Evolutionary conservation across 2,888 invertebrate species (phyloP), one percentile per base, ranked within the genome.

Genomic region (Buathra laborator): DNA sequence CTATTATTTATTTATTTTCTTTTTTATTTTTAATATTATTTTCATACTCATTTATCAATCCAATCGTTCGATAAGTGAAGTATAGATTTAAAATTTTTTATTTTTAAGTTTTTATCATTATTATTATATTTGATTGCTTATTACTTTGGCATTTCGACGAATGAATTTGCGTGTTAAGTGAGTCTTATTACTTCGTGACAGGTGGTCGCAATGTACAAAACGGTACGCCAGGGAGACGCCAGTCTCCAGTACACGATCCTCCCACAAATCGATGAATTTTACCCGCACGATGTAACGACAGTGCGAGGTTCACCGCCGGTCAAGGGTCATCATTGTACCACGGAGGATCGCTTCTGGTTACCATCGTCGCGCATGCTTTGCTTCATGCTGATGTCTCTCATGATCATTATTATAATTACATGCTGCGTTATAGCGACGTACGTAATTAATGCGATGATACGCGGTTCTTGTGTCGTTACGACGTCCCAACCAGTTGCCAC

Each of bases 181-280:
- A 51, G 51, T 0, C 10, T 64, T 62, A 72, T 74, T 62, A 74
- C 46, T 59, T 0, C 64, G 24, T 70, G 44, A 66, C 46, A 86
- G 79, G 71, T 71, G 44, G 44, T 16, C 56, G 94, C 91, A 90
- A 97, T 97, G 97, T 96, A 96, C 94, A 97, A 96, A 94, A 96
- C 96, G 89, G 96, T 96, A 92, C 94, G 96, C 86, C 96, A 96
- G 93, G 96, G 96, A 86, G 96, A 97, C 93, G 96, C 96, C 90
- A 96, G 96, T 92, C 95, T 97, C 89, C 96, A 96, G 92, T 97
- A 97, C 94, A 96, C 96, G 89, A 96, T 97, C 90, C 94, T 97
- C 87, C 96, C 96, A 83, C 96, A 96, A 93, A 96, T 96, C 81
- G 96, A 96, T 86, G 91, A 89, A 85, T 89, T 91, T 76, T 76